Conservation (phyloP, 2,888 invertebrate species). For the Trisateles emortualis region DNA sequence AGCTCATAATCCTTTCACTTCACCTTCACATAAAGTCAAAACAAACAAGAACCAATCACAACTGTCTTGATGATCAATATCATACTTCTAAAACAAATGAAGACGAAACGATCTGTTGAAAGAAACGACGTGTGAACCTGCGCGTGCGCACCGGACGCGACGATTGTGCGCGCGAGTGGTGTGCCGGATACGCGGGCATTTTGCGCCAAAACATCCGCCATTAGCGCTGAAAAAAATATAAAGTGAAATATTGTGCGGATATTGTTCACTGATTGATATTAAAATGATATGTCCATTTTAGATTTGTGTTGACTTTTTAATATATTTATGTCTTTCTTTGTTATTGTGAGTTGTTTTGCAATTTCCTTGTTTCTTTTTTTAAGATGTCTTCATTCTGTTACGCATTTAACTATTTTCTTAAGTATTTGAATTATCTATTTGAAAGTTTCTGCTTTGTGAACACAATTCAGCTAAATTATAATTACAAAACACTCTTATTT, state of each 20-base stretch:
- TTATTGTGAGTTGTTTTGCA: slow-evolving; percentile 18
- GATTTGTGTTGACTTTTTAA: slow-evolving; percentile 13
- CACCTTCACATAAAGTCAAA: slow-evolving; percentile 2
- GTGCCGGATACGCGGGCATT: slow-evolving; percentile 61
- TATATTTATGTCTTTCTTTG: slow-evolving; percentile 33
- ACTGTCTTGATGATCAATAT: slow-evolving; percentile 31
- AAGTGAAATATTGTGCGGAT: slow-evolving; percentile 46
- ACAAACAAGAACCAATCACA: slow-evolving; percentile 10
- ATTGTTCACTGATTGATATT: slow-evolving; percentile 46
- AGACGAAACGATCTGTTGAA: slow-evolving; percentile 48
- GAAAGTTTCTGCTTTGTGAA: not conserved
- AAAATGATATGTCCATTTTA: slow-evolving; percentile 41
- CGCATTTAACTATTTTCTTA: not conserved
- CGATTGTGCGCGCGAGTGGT: slow-evolving; percentile 63
- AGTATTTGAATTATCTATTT: slow-evolving; percentile 2
- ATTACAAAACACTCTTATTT: no score
- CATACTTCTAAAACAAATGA: slow-evolving; percentile 41
- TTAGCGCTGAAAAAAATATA: slow-evolving; percentile 63
- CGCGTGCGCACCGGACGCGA: slow-evolving; percentile 58
- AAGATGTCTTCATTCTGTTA: slow-evolving; percentile 4
- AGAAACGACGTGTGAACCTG: slow-evolving; percentile 45
- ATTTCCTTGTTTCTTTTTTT: slow-evolving; percentile 11
- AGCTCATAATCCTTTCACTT: slow-evolving; percentile 1
- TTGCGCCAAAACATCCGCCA: slow-evolving; percentile 66
- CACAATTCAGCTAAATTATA: no score